phyloP scores from a whole-genome alignment of 2,113 vertebrate species.

The Macaca nemestrina region DNA sequence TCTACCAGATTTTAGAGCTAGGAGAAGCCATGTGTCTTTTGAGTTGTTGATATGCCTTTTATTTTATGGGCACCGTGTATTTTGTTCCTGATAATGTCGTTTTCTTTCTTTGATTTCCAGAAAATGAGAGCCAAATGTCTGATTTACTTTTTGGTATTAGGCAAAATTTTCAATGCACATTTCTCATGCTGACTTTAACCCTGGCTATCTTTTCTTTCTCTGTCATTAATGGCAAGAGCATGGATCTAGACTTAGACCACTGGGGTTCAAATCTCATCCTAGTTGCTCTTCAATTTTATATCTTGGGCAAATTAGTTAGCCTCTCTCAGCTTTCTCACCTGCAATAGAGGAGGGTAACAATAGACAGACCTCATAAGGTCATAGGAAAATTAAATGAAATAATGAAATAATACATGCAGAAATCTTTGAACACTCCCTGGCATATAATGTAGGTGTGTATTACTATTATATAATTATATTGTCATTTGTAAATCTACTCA shows the following conservation, averaged over 20 bases:
- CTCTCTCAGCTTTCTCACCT: not conserved
- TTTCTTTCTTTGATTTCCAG: not conserved
- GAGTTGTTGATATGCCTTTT: constrained; percentile 3
- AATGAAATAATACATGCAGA: not conserved
- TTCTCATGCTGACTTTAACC: constrained; percentile 8
- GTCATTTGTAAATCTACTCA: constrained; percentile 4
- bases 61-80: not conserved
- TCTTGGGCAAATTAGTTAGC: not conserved
- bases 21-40: not conserved
- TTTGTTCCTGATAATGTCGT: constrained; percentile 1
- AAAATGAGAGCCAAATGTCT: not conserved
- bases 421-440: not conserved
- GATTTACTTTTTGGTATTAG: not conserved
- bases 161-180: not conserved
- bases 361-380: not conserved
- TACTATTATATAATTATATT: not conserved
- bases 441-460: not conserved
- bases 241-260: not conserved
- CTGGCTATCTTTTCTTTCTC: not conserved
- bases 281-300: not conserved
- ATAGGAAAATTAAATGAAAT: constrained; percentile 7
- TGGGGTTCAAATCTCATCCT: not conserved
- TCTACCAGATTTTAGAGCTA: not conserved
- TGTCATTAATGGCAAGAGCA: not conserved
- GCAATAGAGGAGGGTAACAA: not conserved